These are phyloP conservation scores for Perca flavescens DNA, from an alignment of 2,113 vertebrate genomes.

Conservation along the genomic window DNA sequence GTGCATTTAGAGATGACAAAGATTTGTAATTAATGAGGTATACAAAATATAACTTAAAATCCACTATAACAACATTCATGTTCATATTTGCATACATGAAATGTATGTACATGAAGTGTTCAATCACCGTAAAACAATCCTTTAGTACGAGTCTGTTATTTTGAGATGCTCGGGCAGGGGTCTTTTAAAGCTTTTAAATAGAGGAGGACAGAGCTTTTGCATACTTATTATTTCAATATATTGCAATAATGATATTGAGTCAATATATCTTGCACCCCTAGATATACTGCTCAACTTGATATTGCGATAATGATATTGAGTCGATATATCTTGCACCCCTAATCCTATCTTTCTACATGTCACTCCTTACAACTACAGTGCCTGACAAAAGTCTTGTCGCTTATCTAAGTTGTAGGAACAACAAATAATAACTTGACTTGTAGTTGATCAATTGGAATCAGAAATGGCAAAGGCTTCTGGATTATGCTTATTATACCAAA, in stretches of 20 bases:
- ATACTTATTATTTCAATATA: too few species aligned
- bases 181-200: neutral
- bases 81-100: neutral
- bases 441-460: too few species aligned
- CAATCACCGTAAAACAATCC: neutral
- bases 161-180: neutral
- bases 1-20: neutral
- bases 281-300: too few species aligned
- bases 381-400: too few species aligned
- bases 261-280: too few species aligned
- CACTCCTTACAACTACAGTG: slow-evolving; percentile 18
- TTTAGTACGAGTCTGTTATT: neutral
- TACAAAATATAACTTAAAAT: neutral
- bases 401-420: too few species aligned
- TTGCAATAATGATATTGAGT: too few species aligned
- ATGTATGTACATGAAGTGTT: neutral
- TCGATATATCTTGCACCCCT: too few species aligned
- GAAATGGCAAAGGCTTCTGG: too few species aligned
- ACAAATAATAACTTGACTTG: too few species aligned
- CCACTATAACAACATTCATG: neutral
- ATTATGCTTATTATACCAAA: too few species aligned
- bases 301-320: too few species aligned
- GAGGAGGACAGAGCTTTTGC: neutral
- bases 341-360: slow-evolving; percentile 24
- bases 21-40: neutral